Evolutionary conservation across 1,140 invertebrate species (phyloP).

Genomic region (Drosophila trapezifrons): DNA sequence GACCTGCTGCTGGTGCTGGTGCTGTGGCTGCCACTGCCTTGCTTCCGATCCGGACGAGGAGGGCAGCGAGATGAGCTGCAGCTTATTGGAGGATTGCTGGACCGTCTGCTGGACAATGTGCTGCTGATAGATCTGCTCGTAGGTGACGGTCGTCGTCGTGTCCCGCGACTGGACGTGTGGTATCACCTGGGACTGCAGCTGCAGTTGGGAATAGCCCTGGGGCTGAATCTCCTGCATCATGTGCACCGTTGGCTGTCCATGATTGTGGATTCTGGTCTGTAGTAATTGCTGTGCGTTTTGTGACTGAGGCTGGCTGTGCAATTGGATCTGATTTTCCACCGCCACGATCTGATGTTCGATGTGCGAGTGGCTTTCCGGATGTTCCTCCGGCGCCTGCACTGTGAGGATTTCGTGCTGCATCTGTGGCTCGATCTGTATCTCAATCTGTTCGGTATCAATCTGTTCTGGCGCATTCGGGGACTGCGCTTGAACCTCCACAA

Average conservation of each 20-base stretch:
- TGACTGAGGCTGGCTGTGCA: not conserved
- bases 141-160: conserved; percentile 40
- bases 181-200: conserved; percentile 6
- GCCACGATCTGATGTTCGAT: conserved; percentile 4
- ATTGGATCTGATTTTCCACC: conserved; percentile 18
- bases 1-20: conserved; percentile 45
- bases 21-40: conserved; percentile 37
- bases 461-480: not conserved
- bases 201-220: conserved; percentile 10
- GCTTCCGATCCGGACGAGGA: conserved; percentile 2
- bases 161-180: conserved; percentile 33
- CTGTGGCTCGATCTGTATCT: not conserved
- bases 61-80: conserved; percentile 41
- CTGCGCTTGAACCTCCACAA: not conserved
- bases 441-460: not conserved
- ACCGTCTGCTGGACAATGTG: conserved; percentile 45
- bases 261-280: not conserved
- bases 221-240: conserved; percentile 26
- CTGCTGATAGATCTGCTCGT: conserved; percentile 43
- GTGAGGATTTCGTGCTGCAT: conserved; percentile 17
- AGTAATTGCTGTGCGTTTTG: not conserved
- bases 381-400: conserved; percentile 8
- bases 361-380: conserved; percentile 3
- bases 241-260: conserved; percentile 5
- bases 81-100: conserved; percentile 38